Evolutionary conservation across 2,888 invertebrate species (phyloP).

Genomic region (Sicus ferrugineus): DNA sequence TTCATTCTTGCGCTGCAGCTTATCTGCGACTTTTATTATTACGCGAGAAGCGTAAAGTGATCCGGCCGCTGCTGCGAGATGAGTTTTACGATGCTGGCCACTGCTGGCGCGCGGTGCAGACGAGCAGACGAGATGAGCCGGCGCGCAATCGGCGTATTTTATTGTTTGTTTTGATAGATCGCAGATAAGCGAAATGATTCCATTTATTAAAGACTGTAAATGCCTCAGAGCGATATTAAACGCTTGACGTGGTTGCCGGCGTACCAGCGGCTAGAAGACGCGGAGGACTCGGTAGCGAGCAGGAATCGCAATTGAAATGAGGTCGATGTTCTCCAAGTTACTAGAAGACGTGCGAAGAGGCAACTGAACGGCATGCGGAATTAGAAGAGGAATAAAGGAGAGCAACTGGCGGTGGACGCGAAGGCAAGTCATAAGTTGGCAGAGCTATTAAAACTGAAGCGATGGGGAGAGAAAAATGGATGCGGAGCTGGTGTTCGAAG

Average conservation of each 20-base stretch:
- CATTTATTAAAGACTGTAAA: not conserved
- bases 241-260: not conserved
- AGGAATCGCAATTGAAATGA: conserved; percentile 9
- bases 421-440: too few relatives aligned
- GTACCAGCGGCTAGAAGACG: not conserved
- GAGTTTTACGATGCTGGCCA: not conserved
- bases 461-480: too few relatives aligned
- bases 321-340: conserved; percentile 9
- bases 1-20: not conserved
- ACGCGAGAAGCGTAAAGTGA: too few relatives aligned
- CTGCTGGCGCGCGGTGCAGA: too few relatives aligned
- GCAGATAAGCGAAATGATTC: conserved; percentile 5
- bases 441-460: not conserved
- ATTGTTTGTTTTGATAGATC: conserved; percentile 18
- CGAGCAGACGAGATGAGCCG: not conserved
- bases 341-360: not conserved
- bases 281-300: not conserved
- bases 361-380: too few relatives aligned
- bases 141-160: not conserved
- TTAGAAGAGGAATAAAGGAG: too few relatives aligned
- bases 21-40: too few relatives aligned
- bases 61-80: not conserved
- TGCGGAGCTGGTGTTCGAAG: too few relatives aligned
- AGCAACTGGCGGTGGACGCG: too few relatives aligned
- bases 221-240: conserved; percentile 8